A percentile compares a stretch with the other conserved stretches of the same genome.
These are phyloP conservation scores for Gymnosoma rotundatum DNA, from an alignment of 2,888 invertebrate genomes.

Conservation along the genomic window DNA sequence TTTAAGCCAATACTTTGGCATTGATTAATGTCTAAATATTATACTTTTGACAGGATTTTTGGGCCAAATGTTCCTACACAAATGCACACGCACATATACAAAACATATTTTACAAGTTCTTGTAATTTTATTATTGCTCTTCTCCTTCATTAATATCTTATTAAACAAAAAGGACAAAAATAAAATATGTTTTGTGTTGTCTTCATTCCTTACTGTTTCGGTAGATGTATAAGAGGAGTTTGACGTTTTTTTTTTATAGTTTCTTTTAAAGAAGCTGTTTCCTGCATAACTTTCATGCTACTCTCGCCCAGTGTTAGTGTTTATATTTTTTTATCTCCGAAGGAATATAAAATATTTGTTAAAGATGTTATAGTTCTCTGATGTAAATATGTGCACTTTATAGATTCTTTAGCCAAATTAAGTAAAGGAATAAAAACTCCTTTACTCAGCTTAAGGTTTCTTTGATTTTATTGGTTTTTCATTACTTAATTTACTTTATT, in stretches of 20 bases:
- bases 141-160: conserved; percentile 8
- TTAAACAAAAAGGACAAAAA: background rate
- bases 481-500: no score
- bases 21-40: conserved; percentile 68
- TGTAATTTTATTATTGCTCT: conserved; percentile 17
- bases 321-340: background rate
- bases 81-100: background rate
- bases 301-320: no score
- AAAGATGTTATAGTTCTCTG: background rate
- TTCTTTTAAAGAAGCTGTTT: background rate
- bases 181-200: background rate
- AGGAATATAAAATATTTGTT: conserved; percentile 43
- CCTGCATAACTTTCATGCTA: no score
- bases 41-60: conserved; percentile 59
- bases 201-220: conserved; percentile 29
- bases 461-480: background rate
- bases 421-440: background rate
- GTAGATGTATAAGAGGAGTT: conserved; percentile 42
- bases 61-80: conserved; percentile 48
- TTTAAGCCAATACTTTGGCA: conserved; percentile 65
- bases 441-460: background rate
- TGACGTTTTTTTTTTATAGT: conserved; percentile 35
- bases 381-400: background rate
- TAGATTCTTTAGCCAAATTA: conserved; percentile 1
- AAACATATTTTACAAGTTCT: background rate